Percentiles rank a stretch among this genome's conserved stretches.
Evolutionary conservation across 1,140 invertebrate species (phyloP).

Genomic region (Cyclina sinensis): DNA sequence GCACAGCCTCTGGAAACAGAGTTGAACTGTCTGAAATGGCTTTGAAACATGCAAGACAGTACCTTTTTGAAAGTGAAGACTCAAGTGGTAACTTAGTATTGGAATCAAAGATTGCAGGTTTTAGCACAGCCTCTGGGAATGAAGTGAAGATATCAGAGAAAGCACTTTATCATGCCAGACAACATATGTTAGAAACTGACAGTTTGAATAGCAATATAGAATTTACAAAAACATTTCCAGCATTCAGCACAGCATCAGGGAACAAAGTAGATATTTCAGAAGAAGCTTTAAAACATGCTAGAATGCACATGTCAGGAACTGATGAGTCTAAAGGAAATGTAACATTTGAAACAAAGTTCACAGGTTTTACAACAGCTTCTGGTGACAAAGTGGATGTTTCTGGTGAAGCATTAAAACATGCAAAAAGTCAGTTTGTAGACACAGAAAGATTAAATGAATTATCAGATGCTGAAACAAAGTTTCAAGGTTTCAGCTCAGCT

Average conservation of each 20-base stretch:
- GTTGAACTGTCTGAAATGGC: constrained; percentile 67
- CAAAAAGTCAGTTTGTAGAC: neutral
- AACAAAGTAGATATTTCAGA: constrained; percentile 10
- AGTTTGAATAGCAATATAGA: neutral
- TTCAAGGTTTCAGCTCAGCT: constrained; percentile 53
- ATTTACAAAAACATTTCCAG: constrained; percentile 15
- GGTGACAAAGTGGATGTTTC: neutral
- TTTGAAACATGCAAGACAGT: constrained; percentile 68
- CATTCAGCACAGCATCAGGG: constrained; percentile 38
- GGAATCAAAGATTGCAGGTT: constrained; percentile 9
- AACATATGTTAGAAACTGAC: constrained; percentile 30
- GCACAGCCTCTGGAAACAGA: constrained; percentile 66
- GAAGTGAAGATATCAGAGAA: constrained; percentile 3
- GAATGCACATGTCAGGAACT: neutral
- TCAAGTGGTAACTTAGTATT: neutral
- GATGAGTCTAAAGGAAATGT: neutral
- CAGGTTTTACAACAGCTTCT: neutral
- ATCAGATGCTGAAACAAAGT: neutral
- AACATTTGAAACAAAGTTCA: neutral
- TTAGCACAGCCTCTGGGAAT: constrained; percentile 66
- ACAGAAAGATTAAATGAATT: neutral
- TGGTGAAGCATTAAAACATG: neutral
- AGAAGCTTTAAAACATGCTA: constrained; percentile 34
- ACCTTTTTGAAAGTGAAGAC: constrained; percentile 26
- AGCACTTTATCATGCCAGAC: neutral